phyloP scores from a whole-genome alignment of 2,888 invertebrate species.

The Fabriciana adippe region DNA sequence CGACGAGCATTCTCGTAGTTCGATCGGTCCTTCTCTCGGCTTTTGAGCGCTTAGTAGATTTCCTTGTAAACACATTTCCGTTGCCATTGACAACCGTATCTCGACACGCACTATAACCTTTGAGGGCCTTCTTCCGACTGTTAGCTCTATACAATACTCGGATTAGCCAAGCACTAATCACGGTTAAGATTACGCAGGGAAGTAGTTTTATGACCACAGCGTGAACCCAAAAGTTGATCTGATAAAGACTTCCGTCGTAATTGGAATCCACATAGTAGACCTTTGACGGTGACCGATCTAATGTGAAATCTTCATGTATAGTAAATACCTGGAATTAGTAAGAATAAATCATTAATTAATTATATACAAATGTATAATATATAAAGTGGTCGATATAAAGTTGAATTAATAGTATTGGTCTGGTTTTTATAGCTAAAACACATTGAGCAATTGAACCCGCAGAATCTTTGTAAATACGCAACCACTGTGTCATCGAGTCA shows the following conservation, averaged over 20 bases:
- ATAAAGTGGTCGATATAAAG: neutral
- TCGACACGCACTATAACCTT: constrained; percentile 74
- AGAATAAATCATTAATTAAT: constrained; percentile 21
- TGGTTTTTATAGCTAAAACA: no score
- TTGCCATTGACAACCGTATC: constrained; percentile 63
- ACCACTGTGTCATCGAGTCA: no score
- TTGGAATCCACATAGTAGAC: constrained; percentile 80
- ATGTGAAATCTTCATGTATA: constrained; percentile 61
- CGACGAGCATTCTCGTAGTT: constrained; percentile 94
- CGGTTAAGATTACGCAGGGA: constrained; percentile 89
- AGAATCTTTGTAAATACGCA: no score
- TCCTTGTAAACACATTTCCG: constrained; percentile 68
- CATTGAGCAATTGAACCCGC: no score
- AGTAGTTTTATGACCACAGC: constrained; percentile 90
- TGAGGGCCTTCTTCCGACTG: constrained; percentile 84
- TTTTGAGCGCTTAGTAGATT: constrained; percentile 69
- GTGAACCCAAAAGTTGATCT: constrained; percentile 91
- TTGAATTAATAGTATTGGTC: no score
- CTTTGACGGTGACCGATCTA: constrained; percentile 57
- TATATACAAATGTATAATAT: neutral
- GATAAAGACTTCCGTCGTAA: constrained; percentile 83
- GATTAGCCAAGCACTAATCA: constrained; percentile 87
- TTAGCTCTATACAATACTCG: constrained; percentile 87
- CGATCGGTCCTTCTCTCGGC: constrained; percentile 84
- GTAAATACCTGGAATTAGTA: constrained; percentile 68